Percentiles rank a stretch among this genome's conserved stretches.
Evolutionary conservation across 1,140 invertebrate species (phyloP).

Genomic region (Lysiphlebus fabarum): DNA sequence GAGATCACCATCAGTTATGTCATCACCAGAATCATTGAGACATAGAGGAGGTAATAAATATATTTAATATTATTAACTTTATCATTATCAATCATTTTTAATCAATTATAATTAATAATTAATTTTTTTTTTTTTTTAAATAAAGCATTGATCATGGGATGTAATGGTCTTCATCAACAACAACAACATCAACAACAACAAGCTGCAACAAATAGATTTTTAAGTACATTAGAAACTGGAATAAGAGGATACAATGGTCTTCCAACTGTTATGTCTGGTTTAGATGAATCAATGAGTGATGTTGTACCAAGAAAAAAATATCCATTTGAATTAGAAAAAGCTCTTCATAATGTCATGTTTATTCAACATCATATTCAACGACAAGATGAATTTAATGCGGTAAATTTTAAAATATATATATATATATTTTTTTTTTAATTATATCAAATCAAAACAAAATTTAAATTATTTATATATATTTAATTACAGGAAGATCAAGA

Average conservation of each 20-base stretch:
- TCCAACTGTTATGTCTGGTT: slow-evolving; percentile 73
- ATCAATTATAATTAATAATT: background rate
- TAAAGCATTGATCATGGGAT: slow-evolving; percentile 47
- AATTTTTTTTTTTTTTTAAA: background rate
- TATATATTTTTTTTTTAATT: background rate
- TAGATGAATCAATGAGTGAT: slow-evolving; percentile 79
- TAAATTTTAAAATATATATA: slow-evolving; percentile 51
- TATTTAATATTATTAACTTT: no score
- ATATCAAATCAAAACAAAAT: background rate
- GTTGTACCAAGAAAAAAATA: slow-evolving; percentile 78
- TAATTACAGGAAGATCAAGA: slow-evolving; percentile 87
- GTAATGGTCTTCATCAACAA: slow-evolving; percentile 74
- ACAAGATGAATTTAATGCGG: slow-evolving; percentile 90
- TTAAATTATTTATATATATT: slow-evolving; percentile 7
- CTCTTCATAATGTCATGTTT: slow-evolving; percentile 92
- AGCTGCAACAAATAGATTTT: slow-evolving; percentile 70
- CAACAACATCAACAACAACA: no score
- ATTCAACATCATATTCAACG: slow-evolving; percentile 91
- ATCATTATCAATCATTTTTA: no score
- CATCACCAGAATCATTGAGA: slow-evolving; percentile 71
- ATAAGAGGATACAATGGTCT: slow-evolving; percentile 71
- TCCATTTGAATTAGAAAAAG: slow-evolving; percentile 88
- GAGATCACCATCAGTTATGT: slow-evolving; percentile 67
- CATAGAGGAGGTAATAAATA: slow-evolving; percentile 42
- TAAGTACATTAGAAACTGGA: slow-evolving; percentile 63